Conservation (phyloP, 2,113 vertebrate genomes). For the Ornithorhynchus anatinus region DNA sequence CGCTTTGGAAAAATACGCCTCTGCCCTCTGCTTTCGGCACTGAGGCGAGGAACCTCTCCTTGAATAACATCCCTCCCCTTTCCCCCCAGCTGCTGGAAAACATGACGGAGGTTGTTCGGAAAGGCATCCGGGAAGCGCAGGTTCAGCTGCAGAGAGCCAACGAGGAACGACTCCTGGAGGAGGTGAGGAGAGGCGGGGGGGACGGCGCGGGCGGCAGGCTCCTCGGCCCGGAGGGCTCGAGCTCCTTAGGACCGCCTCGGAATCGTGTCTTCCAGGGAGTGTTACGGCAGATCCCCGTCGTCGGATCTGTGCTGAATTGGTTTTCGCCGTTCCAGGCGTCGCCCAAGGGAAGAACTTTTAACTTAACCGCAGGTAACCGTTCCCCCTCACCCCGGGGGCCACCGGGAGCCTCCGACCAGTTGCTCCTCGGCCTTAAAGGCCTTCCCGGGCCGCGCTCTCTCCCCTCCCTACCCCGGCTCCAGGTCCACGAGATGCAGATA, state of each 20-base stretch:
- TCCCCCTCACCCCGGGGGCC: neutral
- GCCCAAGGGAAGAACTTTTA: constrained; percentile 89
- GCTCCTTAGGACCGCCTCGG: neutral
- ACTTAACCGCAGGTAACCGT: constrained; percentile 89
- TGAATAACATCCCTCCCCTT: neutral
- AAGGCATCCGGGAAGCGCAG: constrained; percentile 94
- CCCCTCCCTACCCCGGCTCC: no score
- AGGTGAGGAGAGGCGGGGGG: constrained; percentile 67
- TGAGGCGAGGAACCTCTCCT: neutral
- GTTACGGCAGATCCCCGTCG: constrained; percentile 91
- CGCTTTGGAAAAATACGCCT: neutral
- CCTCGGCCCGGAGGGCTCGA: neutral
- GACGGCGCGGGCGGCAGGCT: no score
- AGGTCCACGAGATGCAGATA: no score
- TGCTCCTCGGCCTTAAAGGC: neutral
- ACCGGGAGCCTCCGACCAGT: neutral
- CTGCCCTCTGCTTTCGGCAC: neutral
- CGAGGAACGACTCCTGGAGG: constrained; percentile 90
- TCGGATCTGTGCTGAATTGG: constrained; percentile 95
- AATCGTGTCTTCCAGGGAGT: constrained; percentile 77
- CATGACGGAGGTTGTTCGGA: constrained; percentile 96
- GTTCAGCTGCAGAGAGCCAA: constrained; percentile 88
- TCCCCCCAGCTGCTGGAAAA: constrained; percentile 89
- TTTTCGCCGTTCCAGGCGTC: constrained; percentile 90
- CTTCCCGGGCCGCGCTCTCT: no score